Conservation (phyloP, 2,888 invertebrate species). For the Ceramica pisi region DNA sequence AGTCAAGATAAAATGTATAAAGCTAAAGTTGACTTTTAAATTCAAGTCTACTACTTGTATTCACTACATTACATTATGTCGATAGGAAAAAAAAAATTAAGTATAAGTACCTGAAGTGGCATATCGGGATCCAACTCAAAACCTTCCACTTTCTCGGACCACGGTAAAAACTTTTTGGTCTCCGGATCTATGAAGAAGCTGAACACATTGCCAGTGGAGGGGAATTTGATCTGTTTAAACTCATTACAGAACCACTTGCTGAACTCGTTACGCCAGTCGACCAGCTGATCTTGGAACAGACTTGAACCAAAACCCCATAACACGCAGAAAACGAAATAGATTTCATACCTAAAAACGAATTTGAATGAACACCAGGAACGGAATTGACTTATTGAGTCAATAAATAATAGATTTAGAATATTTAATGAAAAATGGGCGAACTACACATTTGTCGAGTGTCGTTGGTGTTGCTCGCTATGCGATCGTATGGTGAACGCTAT, state of each 20-base stretch:
- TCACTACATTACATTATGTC: too few species aligned
- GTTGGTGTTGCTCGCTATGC: too few species aligned
- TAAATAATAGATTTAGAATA: too few species aligned
- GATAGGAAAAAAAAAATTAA: background rate
- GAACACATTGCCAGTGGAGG: constrained; percentile 95
- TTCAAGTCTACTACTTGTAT: too few species aligned
- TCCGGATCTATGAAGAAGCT: constrained; percentile 97
- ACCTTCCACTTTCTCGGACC: constrained; percentile 95
- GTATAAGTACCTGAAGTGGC: constrained; percentile 94
- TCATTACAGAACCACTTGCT: constrained; percentile 98
- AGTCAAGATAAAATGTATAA: too few species aligned
- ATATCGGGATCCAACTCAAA: constrained; percentile 97
- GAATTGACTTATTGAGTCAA: too few species aligned
- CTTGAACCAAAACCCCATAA: constrained; percentile 99
- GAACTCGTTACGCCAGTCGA: constrained; percentile 98
- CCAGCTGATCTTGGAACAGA: constrained; percentile 96
- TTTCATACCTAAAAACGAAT: constrained; percentile 92
- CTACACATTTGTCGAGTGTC: too few species aligned
- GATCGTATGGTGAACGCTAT: too few species aligned
- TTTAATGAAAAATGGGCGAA: too few species aligned
- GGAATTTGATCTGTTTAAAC: constrained; percentile 97
- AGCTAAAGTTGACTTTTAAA: too few species aligned
- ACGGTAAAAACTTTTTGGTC: constrained; percentile 96
- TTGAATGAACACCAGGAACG: background rate
- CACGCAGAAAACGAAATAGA: constrained; percentile 97